phyloP scores from a whole-genome alignment of 2,797 vertebrate species.

The Sebastes iracundus region DNA sequence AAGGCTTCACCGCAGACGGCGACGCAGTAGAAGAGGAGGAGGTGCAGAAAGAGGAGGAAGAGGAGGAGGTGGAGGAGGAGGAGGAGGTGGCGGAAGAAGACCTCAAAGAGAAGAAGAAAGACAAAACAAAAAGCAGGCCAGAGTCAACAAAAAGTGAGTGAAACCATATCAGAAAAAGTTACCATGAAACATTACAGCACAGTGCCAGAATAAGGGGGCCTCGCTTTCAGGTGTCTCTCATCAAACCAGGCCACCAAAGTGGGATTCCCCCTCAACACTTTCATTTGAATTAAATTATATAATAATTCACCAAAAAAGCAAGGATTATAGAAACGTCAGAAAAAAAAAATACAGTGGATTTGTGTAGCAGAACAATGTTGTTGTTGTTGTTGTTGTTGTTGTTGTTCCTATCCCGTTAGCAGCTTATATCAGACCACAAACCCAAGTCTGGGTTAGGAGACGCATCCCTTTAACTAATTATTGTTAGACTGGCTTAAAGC shows the following conservation, averaged over 20 bases:
- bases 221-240: not conserved
- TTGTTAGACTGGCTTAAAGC: too few species aligned
- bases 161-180: not conserved
- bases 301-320: too few species aligned
- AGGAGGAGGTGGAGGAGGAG: slow-evolving; percentile 81
- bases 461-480: not conserved
- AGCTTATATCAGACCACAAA: too few species aligned
- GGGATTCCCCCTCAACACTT: not conserved
- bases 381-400: not conserved
- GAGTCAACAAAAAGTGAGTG: slow-evolving; percentile 65
- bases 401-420: not conserved
- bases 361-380: not conserved
- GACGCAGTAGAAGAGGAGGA: slow-evolving; percentile 85
- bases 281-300: not conserved
- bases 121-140: slow-evolving; percentile 18
- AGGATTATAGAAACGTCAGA: not conserved
- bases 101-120: slow-evolving; percentile 59
- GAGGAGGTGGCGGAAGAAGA: slow-evolving; percentile 82
- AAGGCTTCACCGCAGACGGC: slow-evolving; percentile 88
- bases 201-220: not conserved
- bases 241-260: not conserved
- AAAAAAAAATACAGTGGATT: not conserved
- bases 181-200: not conserved
- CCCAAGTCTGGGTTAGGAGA: not conserved
- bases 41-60: slow-evolving; percentile 81